A percentile compares a stretch with the other conserved stretches of the same genome.
These are phyloP conservation scores for Echinometra lucunter DNA, from an alignment of 53 echinoderm and acorn worm genomes.

Conservation along the genomic window DNA sequence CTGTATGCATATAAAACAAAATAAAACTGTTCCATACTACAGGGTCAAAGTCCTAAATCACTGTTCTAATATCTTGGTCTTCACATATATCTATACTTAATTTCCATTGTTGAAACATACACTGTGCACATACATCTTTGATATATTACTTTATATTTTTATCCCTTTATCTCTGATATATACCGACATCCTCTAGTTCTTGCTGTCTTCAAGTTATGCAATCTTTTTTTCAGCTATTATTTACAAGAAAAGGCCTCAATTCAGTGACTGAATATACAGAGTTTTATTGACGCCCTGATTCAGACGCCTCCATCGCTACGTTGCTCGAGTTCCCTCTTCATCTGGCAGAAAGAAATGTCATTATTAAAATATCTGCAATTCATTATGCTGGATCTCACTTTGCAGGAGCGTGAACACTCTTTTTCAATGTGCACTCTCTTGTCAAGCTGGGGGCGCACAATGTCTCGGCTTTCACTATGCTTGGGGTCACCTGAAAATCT, in stretches of 20 bases:
- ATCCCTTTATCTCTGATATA: constrained; percentile 1
- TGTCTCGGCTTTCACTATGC: not conserved
- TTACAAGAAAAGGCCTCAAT: constrained; percentile 64
- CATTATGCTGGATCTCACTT: not conserved
- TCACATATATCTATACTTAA: not conserved
- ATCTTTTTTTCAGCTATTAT: constrained; percentile 46
- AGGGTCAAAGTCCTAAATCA: not conserved
- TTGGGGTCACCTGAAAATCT: not conserved
- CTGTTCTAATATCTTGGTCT: not conserved
- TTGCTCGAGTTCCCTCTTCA: not conserved
- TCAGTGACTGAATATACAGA: constrained; percentile 57
- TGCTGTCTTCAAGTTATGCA: not conserved
- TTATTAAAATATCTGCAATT: not conserved
- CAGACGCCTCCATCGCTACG: not conserved
- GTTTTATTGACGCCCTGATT: constrained; percentile 29
- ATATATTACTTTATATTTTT: constrained; percentile 18
- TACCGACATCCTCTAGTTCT: not conserved
- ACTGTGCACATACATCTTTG: constrained; percentile 40
- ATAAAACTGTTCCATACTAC: not conserved
- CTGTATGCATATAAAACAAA: constrained; percentile 9
- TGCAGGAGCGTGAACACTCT: not conserved
- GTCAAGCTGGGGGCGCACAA: not conserved
- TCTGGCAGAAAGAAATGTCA: constrained; percentile 11
- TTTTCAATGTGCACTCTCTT: not conserved
- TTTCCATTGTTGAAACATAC: constrained; percentile 6